Base-by-base conservation (phyloP, 2,113 vertebrate species). In the Chiloscyllium plagiosum region DNA sequence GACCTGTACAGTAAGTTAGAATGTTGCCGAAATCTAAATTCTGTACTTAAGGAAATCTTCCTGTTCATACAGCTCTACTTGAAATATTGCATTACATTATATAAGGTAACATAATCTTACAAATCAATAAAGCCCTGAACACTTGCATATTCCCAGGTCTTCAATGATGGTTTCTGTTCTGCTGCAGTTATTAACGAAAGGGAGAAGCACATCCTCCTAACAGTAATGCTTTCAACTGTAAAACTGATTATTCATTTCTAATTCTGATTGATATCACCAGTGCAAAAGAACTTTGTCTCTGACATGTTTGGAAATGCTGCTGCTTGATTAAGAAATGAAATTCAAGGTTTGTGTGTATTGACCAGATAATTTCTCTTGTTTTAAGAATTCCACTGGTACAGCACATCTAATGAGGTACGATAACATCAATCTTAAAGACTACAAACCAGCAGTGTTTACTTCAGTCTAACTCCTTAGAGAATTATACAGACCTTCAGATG, bases 311-410 rank as follows among this genome's bases (percentile, higher is more conserved):
- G 26, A 94, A 70, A 47, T 70, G 89, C 24, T 26, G 93, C 20
- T 47, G 22, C 65, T 70, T n/a, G 37, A 70, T 68, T 47, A 94
- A 92, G 89, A 92, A 92, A 65, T 92, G 66, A 92, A 92, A 70
- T 69, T 24, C 37, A 24, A 94, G 6, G 2, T 68, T 3, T 47
- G 20, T 70, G 22, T 68, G 29, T 20, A 42, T 68, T 65, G 19
- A 37, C 65, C 65, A 70, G 47, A 12, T 22, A 29, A 92, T 90
- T 90, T 90, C 19, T 52, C 29, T 65, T 90, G 13, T 90, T 90
- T 12, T 33, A n/a, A 90, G 52, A 90, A 61, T 70, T 70, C 20
- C 68, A 92, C 47, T 70, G 1, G 37, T 29, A 29, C 42, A 94
- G 37, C 37, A 94, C 22, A 47, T 37, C n/a, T 65, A 65, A 94